A percentile compares a stretch with the other conserved stretches of the same genome.
Conservation (phyloP, 2,888 invertebrate genomes). For the Eurois occulta region DNA sequence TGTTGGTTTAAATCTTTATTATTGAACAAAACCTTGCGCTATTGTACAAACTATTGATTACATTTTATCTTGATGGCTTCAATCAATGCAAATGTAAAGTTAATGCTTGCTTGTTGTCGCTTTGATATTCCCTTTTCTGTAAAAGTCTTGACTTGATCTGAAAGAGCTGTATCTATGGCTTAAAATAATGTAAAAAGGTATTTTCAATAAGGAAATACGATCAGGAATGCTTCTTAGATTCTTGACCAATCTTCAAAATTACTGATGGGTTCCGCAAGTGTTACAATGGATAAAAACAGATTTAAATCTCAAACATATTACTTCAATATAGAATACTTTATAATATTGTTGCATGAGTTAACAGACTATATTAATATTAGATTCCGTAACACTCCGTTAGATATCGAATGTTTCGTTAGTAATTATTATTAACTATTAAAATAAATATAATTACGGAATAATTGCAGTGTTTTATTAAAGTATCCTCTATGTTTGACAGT, state of each 20-base stretch:
- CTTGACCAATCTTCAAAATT: background rate
- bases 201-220: background rate
- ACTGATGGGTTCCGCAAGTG: background rate
- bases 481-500: no score
- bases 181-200: background rate
- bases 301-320: background rate
- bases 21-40: background rate
- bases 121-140: background rate
- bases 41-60: background rate
- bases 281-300: background rate
- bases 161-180: background rate
- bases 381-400: conserved; percentile 29
- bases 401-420: conserved; percentile 12
- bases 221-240: no score
- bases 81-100: background rate
- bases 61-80: background rate
- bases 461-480: conserved; percentile 32
- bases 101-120: background rate
- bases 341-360: conserved; percentile 28
- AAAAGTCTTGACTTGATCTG: background rate
- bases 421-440: conserved; percentile 56
- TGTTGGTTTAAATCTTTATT: background rate
- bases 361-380: conserved; percentile 26
- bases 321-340: background rate
- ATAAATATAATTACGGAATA: conserved; percentile 59